phyloP scores from a whole-genome alignment of 2,797 vertebrate genomes.

The Chaetodon trifasciatus region DNA sequence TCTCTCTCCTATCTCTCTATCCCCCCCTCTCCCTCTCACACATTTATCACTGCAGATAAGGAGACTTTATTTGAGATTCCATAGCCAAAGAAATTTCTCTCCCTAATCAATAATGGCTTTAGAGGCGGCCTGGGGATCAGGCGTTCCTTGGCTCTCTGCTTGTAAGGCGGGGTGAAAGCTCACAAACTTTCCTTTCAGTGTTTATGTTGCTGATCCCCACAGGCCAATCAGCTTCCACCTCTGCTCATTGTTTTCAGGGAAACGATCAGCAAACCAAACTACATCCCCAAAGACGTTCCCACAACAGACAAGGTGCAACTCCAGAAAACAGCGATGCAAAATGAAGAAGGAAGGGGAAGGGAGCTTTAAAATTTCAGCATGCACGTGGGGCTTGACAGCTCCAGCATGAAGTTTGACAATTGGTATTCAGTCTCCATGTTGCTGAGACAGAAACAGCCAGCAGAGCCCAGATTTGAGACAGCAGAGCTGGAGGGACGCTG shows the following conservation, averaged over 20 bases:
- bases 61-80: slow-evolving; percentile 76
- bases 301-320: slow-evolving; percentile 16
- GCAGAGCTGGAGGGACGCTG: slow-evolving; percentile 30
- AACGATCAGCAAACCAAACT: slow-evolving; percentile 34
- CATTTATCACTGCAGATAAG: slow-evolving; percentile 75
- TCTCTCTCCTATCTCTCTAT: slow-evolving; percentile 40
- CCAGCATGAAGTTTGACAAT: slow-evolving; percentile 59
- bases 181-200: slow-evolving; percentile 39
- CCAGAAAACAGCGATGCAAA: slow-evolving; percentile 10
- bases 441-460: slow-evolving; percentile 37
- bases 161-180: not conserved
- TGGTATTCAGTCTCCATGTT: slow-evolving; percentile 56
- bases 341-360: not conserved
- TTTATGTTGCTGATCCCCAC: slow-evolving; percentile 28
- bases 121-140: slow-evolving; percentile 56
- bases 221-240: slow-evolving; percentile 48
- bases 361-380: slow-evolving; percentile 33
- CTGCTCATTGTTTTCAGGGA: slow-evolving; percentile 43
- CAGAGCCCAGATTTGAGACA: slow-evolving; percentile 40
- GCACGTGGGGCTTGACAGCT: slow-evolving; percentile 41
- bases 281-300: slow-evolving; percentile 36
- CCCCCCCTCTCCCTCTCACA: slow-evolving; percentile 51
- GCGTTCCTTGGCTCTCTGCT: slow-evolving; percentile 32
- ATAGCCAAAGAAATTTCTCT: slow-evolving; percentile 60
- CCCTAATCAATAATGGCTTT: slow-evolving; percentile 72